Conservation (phyloP, 2,113 vertebrate species). For the Cnemophilus loriae region DNA sequence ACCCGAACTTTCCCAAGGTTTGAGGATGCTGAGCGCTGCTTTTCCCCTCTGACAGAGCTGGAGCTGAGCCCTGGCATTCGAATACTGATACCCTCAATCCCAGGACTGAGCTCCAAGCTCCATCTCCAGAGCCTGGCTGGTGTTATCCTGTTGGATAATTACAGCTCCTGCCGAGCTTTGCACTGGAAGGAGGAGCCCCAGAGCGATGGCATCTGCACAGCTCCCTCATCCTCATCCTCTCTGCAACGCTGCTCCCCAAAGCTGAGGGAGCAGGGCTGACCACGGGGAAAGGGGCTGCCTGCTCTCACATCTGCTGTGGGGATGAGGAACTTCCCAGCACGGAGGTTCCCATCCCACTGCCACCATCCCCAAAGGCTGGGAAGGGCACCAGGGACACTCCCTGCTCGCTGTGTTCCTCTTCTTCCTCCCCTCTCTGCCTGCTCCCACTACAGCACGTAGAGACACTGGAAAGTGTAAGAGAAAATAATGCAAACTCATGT, state of each 20-base stretch:
- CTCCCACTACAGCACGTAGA: rapidly evolving
- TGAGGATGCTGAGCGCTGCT: background rate
- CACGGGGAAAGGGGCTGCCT: background rate
- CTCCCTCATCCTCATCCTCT: background rate
- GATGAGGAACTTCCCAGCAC: background rate
- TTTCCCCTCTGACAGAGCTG: background rate
- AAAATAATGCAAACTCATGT: conserved; percentile 9
- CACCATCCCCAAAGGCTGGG: rapidly evolving
- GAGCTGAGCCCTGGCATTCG: background rate
- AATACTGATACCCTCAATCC: background rate
- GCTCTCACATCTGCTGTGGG: rapidly evolving
- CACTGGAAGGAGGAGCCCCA: background rate
- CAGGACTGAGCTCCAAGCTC: background rate
- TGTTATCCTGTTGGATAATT: background rate
- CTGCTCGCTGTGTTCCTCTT: background rate
- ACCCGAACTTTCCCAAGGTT: background rate
- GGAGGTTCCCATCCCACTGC: background rate
- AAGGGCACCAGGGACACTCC: background rate
- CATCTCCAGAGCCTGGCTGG: background rate
- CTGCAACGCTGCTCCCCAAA: background rate
- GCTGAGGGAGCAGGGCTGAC: background rate
- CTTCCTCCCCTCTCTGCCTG: background rate
- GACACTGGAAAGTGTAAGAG: background rate
- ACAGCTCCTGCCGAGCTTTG: background rate
- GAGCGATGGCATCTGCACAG: background rate